Base-by-base conservation (phyloP, 2,888 invertebrate genomes). In the Conchocele bisecta region DNA sequence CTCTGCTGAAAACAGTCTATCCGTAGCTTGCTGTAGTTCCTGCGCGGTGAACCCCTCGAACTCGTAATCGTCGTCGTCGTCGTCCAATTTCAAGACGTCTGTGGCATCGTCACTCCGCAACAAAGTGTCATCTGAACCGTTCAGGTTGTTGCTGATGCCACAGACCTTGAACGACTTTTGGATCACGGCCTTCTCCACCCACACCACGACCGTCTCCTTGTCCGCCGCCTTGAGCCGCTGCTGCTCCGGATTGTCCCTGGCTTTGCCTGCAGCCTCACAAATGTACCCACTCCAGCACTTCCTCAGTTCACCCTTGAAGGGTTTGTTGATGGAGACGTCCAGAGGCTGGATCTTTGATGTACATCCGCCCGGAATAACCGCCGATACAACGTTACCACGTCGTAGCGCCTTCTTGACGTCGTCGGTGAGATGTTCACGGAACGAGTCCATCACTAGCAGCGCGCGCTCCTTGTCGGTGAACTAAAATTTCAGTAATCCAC, bases 361-460 rank as follows among this genome's bases (percentile, higher is more conserved):
- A 26, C 66, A 66, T 6, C 66, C 66, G 13, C 29, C 58, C 6
- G 66, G 66, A n/a, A 66, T 66, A 13, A 58, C 29, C 2, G 51
- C 50, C 5, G 41, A 31, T 17, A 22, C 41, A 4, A 33, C 26
- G 51, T 66, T 66, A 24, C 31, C 24, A n/a, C 28, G 58, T 6
- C 6, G n/a, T 9, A 58, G 37, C 20, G 26, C 37, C 20, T n/a
- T 26, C 15, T 20, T 39, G 6, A 59, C 58, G 24, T 20, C 15
- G 5, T 35, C 13, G 1, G 41, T 51, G n/a, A 29, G 24, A 44
- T 66, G 58, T 5, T 50, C 51, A 13, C 50, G 20, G 39, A 59
- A 66, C 6, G 48, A 48, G 33, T 66, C 59, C 41, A 50, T 50
- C 1, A 66, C 51, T 3, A 66, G 53, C 1, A 66, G 42, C 6